Base-by-base conservation (phyloP, 2,797 vertebrate species). In the Zalophus californianus region DNA sequence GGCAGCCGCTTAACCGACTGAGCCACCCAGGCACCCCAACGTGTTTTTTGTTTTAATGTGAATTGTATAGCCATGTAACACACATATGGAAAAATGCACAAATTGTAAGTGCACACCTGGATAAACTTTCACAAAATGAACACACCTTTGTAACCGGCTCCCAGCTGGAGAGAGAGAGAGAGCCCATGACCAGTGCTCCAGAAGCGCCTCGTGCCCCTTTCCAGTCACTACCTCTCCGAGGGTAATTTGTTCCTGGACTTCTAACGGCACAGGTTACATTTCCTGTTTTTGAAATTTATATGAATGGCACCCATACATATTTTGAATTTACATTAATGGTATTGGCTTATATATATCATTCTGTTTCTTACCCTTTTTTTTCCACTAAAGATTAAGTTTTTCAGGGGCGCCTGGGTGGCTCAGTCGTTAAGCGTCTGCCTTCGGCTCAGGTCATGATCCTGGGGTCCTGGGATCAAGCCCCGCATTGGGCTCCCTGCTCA, bases 1-100 rank as follows among this genome's bases (percentile, higher is more conserved):
- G 66, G 2, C 66, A 68, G n/a, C 20, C 2, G n/a, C n/a, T 68
- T 20, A 16, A 68, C 66, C 18, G 9, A 35, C 66, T 35, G n/a
- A 68, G n/a, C 66, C n/a, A 68, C 66, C 66, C 16, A 21, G 32
- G 66, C 2, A 4, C 18, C 66, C n/a, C n/a, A 68, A 60, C 54
- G 50, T 35, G 48, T 48, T 90, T 88, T 80, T 93, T 70, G 80
- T 60, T 92, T 83, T 94, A 44, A 86, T 77, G 84, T 66, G 64
- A 93, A 52, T 66, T 54, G 77, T 86, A 91, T 23, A 86, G 70
- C 35, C 20, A 12, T 92, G 56, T 82, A 94, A 91, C 68, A 72
- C 15, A 75, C 64, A 72, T 32, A 60, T 38, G 32, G n/a, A 21
- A 84, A 89, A 95, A 93, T 54, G 9, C 48, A 87, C 60, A 58